Conservation (phyloP, 2,113 vertebrate genomes). For the Colinus virginianus region DNA sequence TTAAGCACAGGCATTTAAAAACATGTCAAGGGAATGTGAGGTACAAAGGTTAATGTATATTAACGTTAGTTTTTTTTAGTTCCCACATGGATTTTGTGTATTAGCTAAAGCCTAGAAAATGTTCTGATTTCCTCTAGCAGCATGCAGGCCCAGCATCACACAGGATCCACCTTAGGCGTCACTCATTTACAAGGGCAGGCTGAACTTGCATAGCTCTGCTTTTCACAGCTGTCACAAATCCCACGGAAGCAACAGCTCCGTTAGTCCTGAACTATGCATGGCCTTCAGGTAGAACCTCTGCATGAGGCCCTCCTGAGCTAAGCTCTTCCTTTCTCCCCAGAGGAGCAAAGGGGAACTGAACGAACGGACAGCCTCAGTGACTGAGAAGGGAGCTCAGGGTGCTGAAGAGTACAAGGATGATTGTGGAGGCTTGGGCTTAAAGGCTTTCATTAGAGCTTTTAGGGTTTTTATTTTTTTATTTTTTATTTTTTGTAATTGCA, state of each 20-base stretch:
- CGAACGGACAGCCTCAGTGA: neutral
- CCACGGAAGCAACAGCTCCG: neutral
- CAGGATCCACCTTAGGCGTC: neutral
- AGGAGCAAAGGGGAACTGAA: neutral
- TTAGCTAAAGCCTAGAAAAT: neutral
- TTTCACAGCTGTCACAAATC: neutral
- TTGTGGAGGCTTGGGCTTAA: neutral
- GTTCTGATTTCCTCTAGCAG: neutral
- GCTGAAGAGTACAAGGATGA: neutral
- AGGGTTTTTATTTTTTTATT: too few relatives aligned
- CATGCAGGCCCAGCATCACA: neutral
- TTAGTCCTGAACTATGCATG: neutral
- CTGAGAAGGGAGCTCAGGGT: neutral
- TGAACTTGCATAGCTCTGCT: neutral
- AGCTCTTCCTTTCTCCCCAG: neutral
- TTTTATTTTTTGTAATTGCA: neutral
- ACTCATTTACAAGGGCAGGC: neutral
- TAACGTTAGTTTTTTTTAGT: constrained; percentile 8
- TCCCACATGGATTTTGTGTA: constrained; percentile 20
- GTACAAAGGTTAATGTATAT: neutral
- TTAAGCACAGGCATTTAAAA: constrained; percentile 39
- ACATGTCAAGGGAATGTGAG: neutral
- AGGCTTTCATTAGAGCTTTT: neutral
- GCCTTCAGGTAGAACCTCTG: neutral
- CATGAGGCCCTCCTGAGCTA: neutral